Base-by-base conservation (phyloP, 2,888 invertebrate species). In the Creontiades dilutus region DNA sequence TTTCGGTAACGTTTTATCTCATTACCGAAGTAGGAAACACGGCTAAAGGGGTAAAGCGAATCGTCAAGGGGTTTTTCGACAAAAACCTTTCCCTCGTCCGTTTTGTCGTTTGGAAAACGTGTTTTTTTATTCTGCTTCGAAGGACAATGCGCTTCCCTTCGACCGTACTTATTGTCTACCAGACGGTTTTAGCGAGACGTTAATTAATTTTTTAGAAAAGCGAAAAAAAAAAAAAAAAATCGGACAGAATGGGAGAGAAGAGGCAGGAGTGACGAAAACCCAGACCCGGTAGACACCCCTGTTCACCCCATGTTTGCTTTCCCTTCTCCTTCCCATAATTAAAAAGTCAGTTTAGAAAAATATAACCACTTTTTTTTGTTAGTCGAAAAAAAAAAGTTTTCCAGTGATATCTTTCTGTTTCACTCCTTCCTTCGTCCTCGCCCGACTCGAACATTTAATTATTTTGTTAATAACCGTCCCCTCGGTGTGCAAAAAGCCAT, bases 401-500 rank as follows among this genome's bases (percentile, higher is more conserved):
- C 68, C 80, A 82, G 89, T 82, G 23, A 52, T 46, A 57, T 84
- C 85, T 55, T 55, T 55, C 85, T 37, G 37, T 47, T 55, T 55
- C 85, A 84, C 85, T 55, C 85, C n/a, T 47, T 37, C 37, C 37
- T 37, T 48, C 82, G 47, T 27, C 16, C 78, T 52, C 78, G 19
- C 37, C 86, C 23, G 81, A 78, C 78, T 90, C 85, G 76, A 78
- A 90, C 90, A 90, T 86, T 90, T 90, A 90, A 90, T 90, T 86
- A 90, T 90, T 90, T 86, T 90, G 90, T 86, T 90, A 90, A 90
- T 90, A 90, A 90, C 86, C 86, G 86, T 27, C 57, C 78, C 52
- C 57, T 52, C 23, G 37, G 48, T 14, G 23, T 19, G 75, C 5
- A 68, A 68, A 19, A 68, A 68, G 68, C 19, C 68, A 68, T 23